These are phyloP conservation scores for Drosophila greeni DNA, from an alignment of 2,888 invertebrate genomes.

Conservation along the genomic window DNA sequence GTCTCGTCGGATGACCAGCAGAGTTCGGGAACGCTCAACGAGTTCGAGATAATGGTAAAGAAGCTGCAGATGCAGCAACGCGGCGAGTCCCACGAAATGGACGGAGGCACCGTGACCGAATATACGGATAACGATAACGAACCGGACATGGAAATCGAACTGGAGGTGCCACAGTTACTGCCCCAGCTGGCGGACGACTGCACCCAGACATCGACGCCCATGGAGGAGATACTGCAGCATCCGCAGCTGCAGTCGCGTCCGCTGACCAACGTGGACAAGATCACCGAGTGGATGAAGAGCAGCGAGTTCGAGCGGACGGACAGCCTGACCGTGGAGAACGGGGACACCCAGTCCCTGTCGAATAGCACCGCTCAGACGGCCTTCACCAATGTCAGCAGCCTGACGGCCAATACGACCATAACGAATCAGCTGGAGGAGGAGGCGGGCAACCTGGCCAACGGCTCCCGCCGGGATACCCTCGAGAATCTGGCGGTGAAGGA, in stretches of 20 bases:
- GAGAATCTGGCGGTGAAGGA: constrained; percentile 72
- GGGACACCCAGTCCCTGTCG: constrained; percentile 60
- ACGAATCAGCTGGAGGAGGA: constrained; percentile 79
- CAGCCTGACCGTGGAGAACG: constrained; percentile 72
- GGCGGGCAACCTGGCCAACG: constrained; percentile 84
- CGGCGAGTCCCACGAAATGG: constrained; percentile 64
- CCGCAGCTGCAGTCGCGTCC: constrained; percentile 64
- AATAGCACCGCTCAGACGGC: constrained; percentile 61
- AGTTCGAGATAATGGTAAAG: constrained; percentile 67
- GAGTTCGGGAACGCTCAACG: constrained; percentile 71
- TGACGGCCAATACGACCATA: constrained; percentile 68
- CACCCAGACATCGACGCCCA: constrained; percentile 74
- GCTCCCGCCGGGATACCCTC: constrained; percentile 81
- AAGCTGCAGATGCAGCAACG: constrained; percentile 60
- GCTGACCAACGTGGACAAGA: constrained; percentile 76
- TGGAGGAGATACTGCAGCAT: constrained; percentile 69
- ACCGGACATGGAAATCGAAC: constrained; percentile 71
- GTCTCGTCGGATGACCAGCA: constrained; percentile 69
- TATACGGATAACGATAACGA: constrained; percentile 64
- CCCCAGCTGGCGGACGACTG: constrained; percentile 71
- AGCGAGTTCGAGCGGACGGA: constrained; percentile 77
- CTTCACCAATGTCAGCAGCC: constrained; percentile 63
- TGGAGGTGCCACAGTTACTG: constrained; percentile 67
- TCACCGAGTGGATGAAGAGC: constrained; percentile 78
- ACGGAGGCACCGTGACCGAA: constrained; percentile 58